Conservation (phyloP, 2,797 vertebrate genomes). For the Mormyrus proboscirostris region DNA sequence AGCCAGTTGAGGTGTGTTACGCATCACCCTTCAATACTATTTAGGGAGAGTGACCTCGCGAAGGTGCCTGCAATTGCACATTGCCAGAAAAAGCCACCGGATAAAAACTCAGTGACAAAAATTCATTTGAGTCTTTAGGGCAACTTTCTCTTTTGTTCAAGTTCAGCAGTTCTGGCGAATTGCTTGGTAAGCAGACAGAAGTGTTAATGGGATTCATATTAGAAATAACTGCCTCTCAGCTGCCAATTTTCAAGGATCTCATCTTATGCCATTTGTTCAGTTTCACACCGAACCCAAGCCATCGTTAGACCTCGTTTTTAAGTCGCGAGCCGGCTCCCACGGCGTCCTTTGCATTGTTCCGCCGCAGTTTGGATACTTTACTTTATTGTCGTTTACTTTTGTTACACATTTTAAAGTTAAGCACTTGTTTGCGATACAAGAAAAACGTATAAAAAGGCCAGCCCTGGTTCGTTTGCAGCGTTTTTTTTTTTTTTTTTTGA, state of each 20-base stretch:
- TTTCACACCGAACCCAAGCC: slow-evolving; percentile 15
- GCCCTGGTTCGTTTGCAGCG: not conserved
- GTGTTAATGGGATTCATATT: slow-evolving; percentile 32
- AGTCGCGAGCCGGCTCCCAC: not conserved
- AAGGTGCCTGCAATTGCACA: not conserved
- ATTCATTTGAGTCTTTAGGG: slow-evolving; percentile 24
- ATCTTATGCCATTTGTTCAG: slow-evolving; percentile 22
- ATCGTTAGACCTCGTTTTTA: slow-evolving; percentile 16
- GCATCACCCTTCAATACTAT: not conserved
- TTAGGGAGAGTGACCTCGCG: not conserved
- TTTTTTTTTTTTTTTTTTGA: not conserved
- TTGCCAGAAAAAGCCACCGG: not conserved
- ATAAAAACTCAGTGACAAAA: slow-evolving; percentile 19
- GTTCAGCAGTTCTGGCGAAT: slow-evolving; percentile 29
- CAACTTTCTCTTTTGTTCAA: slow-evolving; percentile 29
- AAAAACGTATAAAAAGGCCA: not conserved
- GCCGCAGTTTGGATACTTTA: not conserved
- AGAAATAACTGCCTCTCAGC: slow-evolving; percentile 27
- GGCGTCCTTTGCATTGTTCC: not conserved
- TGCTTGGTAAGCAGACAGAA: slow-evolving; percentile 31
- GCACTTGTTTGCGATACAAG: not conserved
- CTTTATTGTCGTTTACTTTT: not conserved
- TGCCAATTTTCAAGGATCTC: slow-evolving; percentile 26
- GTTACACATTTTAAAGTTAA: not conserved
- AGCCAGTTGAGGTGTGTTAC: not conserved